Evolutionary conservation across 2,888 invertebrate genomes (phyloP), one percentile per base, ranked within the genome.

Genomic region (Drosophila pseudotalamancana): DNA sequence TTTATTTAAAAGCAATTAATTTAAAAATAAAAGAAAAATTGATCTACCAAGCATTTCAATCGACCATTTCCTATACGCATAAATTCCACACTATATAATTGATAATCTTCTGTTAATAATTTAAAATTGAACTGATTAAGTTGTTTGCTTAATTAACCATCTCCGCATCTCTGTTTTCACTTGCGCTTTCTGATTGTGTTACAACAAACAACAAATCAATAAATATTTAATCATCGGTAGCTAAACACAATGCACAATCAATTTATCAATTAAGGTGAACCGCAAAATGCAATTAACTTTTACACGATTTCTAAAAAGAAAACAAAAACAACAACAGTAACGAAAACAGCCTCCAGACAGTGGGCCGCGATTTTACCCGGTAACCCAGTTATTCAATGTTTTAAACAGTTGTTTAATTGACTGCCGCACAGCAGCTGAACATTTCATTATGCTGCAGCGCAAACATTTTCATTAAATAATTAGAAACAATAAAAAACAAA

Each of bases 241-340:
- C 37, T 31, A 59, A 60, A 35, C 34, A 69, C 61, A 54, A 42
- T 54, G 31, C 18, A 37, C 32, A 55, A 16, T 25, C 45, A 62
- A 61, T 59, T 76, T 53, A 65, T 73, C 85, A 81, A 78, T 78
- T 82, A 81, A 77, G 59, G 56, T 23, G n/a, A 63, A 54, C 65
- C 59, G 49, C 67, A 66, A 62, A 61, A 69, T 59, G 85, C 82
- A 85, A 85, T 78, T 78, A 85, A 81, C 65, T 81, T 81, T 77
- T 66, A 85, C 78, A 78, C 78, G 78, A 78, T 78, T 78, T 78
- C 86, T 85, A 81, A 78, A 81, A 81, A 77, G 69, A 78, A 77
- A 78, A 78, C 69, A 78, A 85, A 62, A 78, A 51, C 42, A 68
- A 43, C 8, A n/a, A n/a, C n/a, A n/a, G n/a, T n/a, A n/a, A n/a